phyloP scores from a whole-genome alignment of 2,113 vertebrate species.

The Pachyramphus minor region DNA sequence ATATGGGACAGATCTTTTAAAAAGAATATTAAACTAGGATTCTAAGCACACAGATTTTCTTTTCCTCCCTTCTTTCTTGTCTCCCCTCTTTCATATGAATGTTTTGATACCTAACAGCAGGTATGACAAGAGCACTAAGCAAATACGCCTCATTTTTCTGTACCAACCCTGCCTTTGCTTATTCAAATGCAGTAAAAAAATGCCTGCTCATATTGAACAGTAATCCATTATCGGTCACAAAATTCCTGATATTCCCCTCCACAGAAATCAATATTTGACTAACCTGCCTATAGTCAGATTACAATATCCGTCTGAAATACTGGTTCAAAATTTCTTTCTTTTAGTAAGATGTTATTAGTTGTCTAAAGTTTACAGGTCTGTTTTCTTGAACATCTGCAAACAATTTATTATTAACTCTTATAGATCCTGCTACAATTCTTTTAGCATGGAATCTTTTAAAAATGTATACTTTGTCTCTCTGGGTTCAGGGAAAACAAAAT shows the following conservation, averaged over 20 bases:
- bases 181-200: neutral
- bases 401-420: neutral
- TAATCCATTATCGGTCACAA: neutral
- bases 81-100: neutral
- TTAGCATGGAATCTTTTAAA: neutral
- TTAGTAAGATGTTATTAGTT: neutral
- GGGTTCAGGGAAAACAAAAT: neutral
- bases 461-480: neutral
- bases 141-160: neutral
- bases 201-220: neutral
- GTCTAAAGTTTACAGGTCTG: neutral
- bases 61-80: neutral
- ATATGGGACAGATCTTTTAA: neutral
- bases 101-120: neutral
- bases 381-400: neutral
- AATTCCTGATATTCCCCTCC: neutral
- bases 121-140: neutral
- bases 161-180: neutral
- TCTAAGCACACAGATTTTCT: neutral
- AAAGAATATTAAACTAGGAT: neutral
- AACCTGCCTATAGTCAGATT: neutral
- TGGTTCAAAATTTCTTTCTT: neutral
- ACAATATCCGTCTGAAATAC: neutral
- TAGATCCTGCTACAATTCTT: neutral
- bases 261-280: neutral